Evolutionary conservation across 2,888 invertebrate species (phyloP).

Genomic region (Cordilura impudica): DNA sequence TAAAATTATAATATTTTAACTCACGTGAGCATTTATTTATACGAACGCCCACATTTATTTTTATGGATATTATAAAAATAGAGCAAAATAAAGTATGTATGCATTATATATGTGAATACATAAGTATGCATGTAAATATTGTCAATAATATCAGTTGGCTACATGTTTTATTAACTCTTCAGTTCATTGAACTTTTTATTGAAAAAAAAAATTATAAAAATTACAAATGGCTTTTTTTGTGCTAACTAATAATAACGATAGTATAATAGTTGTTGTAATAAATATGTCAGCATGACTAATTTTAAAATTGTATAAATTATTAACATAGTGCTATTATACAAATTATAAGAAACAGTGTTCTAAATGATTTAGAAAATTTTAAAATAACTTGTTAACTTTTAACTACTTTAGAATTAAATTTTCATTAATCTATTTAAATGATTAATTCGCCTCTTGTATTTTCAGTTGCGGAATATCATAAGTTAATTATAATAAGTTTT

Average conservation of each 20-base stretch:
- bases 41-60: not conserved
- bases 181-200: slow-evolving; percentile 47
- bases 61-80: slow-evolving; percentile 1
- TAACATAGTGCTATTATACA: no score
- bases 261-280: not conserved
- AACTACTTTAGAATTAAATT: no score
- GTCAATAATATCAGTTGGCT: slow-evolving; percentile 7
- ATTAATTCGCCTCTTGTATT: no score
- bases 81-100: not conserved
- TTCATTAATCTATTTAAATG: no score
- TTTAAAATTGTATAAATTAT: slow-evolving; percentile 15
- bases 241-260: no score
- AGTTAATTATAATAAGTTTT: no score
- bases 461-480: no score
- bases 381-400: no score
- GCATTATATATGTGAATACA: not conserved
- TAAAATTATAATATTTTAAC: not conserved
- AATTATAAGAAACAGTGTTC: no score
- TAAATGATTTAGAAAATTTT: no score
- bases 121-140: not conserved
- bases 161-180: not conserved
- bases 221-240: not conserved
- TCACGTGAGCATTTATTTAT: not conserved
- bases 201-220: not conserved
- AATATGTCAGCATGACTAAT: slow-evolving; percentile 23